These are phyloP conservation scores for Falcaria lacertinaria DNA, from an alignment of 2,888 invertebrate genomes.

Conservation along the genomic window DNA sequence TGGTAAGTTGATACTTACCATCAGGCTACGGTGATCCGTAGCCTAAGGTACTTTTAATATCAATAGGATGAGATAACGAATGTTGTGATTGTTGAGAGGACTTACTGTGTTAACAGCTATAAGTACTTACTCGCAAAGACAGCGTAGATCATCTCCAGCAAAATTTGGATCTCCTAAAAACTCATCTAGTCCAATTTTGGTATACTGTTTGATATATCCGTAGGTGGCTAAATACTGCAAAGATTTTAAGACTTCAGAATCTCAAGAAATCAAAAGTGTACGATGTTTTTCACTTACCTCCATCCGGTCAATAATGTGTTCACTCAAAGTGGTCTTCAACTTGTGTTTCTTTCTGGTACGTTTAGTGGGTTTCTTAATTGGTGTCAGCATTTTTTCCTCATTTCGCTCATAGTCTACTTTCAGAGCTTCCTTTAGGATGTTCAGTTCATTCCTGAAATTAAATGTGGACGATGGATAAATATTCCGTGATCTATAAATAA, in stretches of 20 bases:
- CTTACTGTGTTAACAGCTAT: neutral
- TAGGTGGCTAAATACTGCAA: constrained; percentile 38
- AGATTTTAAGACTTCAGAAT: neutral
- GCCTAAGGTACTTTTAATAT: too few relatives aligned
- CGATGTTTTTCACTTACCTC: constrained; percentile 36
- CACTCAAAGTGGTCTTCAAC: constrained; percentile 19
- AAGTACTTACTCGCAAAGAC: constrained; percentile 37
- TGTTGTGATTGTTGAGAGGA: too few relatives aligned
- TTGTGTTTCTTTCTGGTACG: constrained; percentile 26
- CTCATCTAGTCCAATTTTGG: constrained; percentile 37
- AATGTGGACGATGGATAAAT: too few relatives aligned
- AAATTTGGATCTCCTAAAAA: constrained; percentile 59
- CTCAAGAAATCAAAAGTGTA: neutral
- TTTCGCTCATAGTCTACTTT: constrained; percentile 46
- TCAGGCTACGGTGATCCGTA: too few relatives aligned
- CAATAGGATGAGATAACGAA: too few relatives aligned
- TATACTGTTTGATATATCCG: constrained; percentile 45
- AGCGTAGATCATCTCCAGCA: constrained; percentile 51
- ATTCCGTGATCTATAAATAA: too few relatives aligned
- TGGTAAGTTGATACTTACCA: neutral
- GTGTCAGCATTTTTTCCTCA: constrained; percentile 44
- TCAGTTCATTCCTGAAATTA: constrained; percentile 30
- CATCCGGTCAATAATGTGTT: constrained; percentile 33
- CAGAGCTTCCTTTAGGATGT: constrained; percentile 41
- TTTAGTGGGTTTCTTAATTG: constrained; percentile 27